Percentiles rank a stretch among this genome's conserved stretches.
These are phyloP conservation scores for Tiphia femorata DNA, from an alignment of 2,888 invertebrate species.

Conservation along the genomic window DNA sequence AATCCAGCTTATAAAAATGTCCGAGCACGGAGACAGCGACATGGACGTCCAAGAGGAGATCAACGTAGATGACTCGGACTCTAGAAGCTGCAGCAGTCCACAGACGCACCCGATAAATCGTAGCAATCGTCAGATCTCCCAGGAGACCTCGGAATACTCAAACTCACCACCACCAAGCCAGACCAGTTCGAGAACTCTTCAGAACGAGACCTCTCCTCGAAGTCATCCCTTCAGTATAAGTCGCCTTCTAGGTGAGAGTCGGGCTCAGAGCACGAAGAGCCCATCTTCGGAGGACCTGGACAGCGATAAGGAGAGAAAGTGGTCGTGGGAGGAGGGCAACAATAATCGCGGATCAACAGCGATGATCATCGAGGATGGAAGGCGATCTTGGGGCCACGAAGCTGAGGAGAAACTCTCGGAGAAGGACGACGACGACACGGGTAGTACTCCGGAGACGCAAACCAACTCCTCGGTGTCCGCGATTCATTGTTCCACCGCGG, in stretches of 20 bases:
- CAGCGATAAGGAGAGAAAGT: conserved; percentile 60
- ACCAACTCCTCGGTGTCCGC: conserved; percentile 38
- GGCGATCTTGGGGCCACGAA: conserved; percentile 62
- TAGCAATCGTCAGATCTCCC: conserved; percentile 31
- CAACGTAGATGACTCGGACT: conserved; percentile 65
- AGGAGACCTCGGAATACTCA: conserved; percentile 58
- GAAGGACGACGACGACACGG: conserved; percentile 64
- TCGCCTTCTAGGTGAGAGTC: conserved; percentile 59
- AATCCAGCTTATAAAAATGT: too few relatives aligned
- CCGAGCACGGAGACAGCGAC: conserved; percentile 63
- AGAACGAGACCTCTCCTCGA: conserved; percentile 57
- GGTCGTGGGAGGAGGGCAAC: conserved; percentile 60
- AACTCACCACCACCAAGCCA: conserved; percentile 50
- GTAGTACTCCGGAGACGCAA: conserved; percentile 59
- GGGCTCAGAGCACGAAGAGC: conserved; percentile 54
- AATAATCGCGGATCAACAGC: conserved; percentile 49
- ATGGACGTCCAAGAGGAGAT: conserved; percentile 65
- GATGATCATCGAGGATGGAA: conserved; percentile 57
- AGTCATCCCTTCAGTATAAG: conserved; percentile 67
- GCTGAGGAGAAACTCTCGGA: conserved; percentile 60
- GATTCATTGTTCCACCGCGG: conserved; percentile 48
- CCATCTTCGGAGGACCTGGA: conserved; percentile 60
- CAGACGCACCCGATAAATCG: conserved; percentile 48
- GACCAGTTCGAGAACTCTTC: conserved; percentile 50
- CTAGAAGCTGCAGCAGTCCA: conserved; percentile 60